These are phyloP conservation scores for Pitta sordida DNA, from an alignment of 2,113 vertebrate genomes.

Conservation along the genomic window DNA sequence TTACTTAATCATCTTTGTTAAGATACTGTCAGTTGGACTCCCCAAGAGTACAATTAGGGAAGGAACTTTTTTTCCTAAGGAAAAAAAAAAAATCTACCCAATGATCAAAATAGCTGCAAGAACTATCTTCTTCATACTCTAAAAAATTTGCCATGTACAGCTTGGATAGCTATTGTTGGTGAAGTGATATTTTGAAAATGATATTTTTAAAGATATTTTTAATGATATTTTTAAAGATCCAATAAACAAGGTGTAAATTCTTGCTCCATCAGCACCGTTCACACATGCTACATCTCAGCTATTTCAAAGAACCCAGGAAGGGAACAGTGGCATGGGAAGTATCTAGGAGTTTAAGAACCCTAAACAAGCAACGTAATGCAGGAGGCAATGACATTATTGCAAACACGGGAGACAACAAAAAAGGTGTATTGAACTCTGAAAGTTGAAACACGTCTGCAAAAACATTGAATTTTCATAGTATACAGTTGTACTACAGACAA, in stretches of 20 bases:
- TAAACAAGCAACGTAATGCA: not conserved
- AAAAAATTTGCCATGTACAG: not conserved
- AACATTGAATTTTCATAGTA: not conserved
- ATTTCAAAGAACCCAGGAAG: not conserved
- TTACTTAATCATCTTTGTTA: not conserved
- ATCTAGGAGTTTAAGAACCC: not conserved
- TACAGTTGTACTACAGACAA: not conserved
- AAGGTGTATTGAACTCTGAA: not conserved
- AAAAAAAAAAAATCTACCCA: not conserved
- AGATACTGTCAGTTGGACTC: not conserved
- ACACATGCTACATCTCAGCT: not conserved
- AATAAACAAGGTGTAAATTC: not conserved
- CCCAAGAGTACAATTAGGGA: not conserved
- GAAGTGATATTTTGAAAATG: not conserved
- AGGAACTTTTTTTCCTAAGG: not conserved
- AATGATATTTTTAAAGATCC: not conserved
- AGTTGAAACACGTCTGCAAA: not conserved
- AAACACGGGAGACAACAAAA: not conserved
- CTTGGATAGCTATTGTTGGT: not conserved
- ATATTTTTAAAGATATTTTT: not conserved
- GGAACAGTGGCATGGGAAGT: not conserved
- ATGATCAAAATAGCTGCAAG: not conserved
- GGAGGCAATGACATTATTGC: not conserved
- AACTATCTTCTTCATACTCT: not conserved
- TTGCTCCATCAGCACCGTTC: not conserved